phyloP scores from a whole-genome alignment of 2,797 vertebrate species.

The Cuculus canorus region DNA sequence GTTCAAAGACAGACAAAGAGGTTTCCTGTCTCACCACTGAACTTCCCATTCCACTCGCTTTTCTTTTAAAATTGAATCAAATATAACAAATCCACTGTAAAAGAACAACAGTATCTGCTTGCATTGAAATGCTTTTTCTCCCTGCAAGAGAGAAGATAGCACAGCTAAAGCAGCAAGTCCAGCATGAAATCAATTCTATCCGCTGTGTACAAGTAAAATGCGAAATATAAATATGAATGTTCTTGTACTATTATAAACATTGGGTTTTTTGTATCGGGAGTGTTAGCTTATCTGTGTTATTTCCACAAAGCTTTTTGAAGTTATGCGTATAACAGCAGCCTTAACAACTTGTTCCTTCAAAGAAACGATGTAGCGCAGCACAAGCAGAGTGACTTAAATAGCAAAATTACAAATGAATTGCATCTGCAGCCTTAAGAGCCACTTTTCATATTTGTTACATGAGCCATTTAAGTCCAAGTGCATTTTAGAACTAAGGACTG shows the following conservation, averaged over 20 bases:
- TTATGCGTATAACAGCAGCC: neutral
- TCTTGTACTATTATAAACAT: neutral
- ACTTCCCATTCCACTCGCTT: neutral
- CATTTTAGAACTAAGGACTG: neutral
- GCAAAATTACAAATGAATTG: neutral
- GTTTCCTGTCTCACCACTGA: neutral
- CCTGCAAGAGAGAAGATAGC: neutral
- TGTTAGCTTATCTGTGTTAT: neutral
- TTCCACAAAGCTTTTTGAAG: conserved; percentile 11
- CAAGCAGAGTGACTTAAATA: neutral
- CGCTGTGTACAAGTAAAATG: neutral
- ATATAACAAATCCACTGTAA: neutral
- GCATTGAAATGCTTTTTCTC: neutral
- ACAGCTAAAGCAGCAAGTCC: neutral
- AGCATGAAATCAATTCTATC: conserved; percentile 6
- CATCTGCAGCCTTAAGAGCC: neutral
- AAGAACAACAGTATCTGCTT: neutral
- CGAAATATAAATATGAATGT: conserved; percentile 19
- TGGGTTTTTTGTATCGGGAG: neutral
- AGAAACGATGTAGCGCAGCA: accelerated
- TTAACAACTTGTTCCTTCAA: neutral
- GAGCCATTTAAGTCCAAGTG: accelerated
- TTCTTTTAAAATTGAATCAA: neutral
- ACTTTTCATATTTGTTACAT: accelerated
- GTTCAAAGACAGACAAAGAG: neutral